Base-by-base conservation (phyloP, 2,113 vertebrate genomes). In the Ammodytes dubius region DNA sequence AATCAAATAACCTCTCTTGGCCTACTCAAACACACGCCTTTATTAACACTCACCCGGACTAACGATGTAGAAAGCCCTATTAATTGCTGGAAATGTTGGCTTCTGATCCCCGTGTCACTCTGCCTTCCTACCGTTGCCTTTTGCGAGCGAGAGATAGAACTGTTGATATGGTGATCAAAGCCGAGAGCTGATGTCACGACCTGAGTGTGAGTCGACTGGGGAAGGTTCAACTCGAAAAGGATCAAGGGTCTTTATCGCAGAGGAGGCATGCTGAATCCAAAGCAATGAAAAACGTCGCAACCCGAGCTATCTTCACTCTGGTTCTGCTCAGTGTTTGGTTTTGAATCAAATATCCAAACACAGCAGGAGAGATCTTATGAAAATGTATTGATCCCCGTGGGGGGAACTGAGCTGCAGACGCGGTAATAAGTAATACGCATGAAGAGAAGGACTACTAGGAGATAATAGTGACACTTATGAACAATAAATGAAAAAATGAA, bases 261-360 rank as follows among this genome's bases (percentile, higher is more conserved):
- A 79, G 68, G 79, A 79, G 54, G 82, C 45, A 4, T 40, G 27
- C 40, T 56, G 83, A 86, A 89, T 84, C 83, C 64, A 84, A 72
- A 82, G 74, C 10, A 17, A 75, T 39, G 67, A 68, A 70, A 27
- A 27, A 27, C 27, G 27, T 27, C 57, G 11, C 10, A 0, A 68
- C 71, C 49, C 5, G 13, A 74, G 67, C 35, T 40, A 27, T 71
- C 71, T 17, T 2, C 37, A 73, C 73, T 66, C 74, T 67, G 59
- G n/a, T 74, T 85, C 59, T 52, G 68, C 68, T 69, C 61, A 2
- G 76, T 77, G 70, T 87, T 91, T 83, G 82, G 70, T 80, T 81
- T 85, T 54, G 71, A 89, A 82, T 88, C 85, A 80, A 77, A 88
- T 85, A 85, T 88, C 83, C 82, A 87, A 90, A 90, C 87, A 82